Conservation (phyloP, 2,888 invertebrate species). For the Griposia aprilina region DNA sequence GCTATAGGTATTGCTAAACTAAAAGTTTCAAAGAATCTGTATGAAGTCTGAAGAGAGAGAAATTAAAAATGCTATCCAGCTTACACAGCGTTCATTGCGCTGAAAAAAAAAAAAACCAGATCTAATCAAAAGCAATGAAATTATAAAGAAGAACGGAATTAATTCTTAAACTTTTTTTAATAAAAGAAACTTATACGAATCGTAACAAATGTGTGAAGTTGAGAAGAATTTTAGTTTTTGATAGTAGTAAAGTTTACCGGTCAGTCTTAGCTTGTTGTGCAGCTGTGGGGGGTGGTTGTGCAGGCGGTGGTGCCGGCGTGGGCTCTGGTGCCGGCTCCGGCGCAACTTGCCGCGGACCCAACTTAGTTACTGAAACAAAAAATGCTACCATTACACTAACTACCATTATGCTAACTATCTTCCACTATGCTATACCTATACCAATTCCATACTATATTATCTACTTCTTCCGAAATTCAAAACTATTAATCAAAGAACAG, state of each 20-base stretch:
- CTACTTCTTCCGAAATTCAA: background rate
- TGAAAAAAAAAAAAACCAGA: constrained; percentile 17
- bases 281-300: constrained; percentile 82
- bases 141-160: constrained; percentile 39
- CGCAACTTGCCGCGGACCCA: constrained; percentile 92
- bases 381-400: background rate
- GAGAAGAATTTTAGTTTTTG: background rate
- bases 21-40: background rate
- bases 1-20: background rate
- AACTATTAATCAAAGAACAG: constrained; percentile 22
- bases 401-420: background rate
- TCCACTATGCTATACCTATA: background rate
- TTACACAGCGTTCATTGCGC: background rate
- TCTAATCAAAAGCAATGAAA: constrained; percentile 39
- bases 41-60: background rate
- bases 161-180: constrained; percentile 43
- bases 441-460: background rate
- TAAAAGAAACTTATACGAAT: constrained; percentile 39
- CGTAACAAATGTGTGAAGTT: constrained; percentile 28
- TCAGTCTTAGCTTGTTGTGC: constrained; percentile 84
- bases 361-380: constrained; percentile 91
- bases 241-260: constrained; percentile 78
- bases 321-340: constrained; percentile 87
- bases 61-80: constrained; percentile 2
- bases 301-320: constrained; percentile 84